These are phyloP conservation scores for Noctilio leporinus DNA, from an alignment of 2,113 vertebrate species.

Conservation along the genomic window DNA sequence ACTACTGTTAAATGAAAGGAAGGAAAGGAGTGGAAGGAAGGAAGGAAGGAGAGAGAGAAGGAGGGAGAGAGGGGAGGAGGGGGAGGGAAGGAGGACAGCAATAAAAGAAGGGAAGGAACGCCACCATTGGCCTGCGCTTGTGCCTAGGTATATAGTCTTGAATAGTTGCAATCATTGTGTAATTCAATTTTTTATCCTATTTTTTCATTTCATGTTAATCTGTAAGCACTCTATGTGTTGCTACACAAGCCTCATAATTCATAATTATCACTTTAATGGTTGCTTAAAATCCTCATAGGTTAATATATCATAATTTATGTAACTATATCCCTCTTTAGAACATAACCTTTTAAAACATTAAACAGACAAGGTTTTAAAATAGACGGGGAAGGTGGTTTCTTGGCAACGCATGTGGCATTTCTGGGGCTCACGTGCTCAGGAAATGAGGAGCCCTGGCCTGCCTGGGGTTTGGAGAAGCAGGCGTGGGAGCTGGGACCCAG, in stretches of 20 bases:
- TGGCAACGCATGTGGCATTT: background rate
- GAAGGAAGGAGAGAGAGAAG: rapidly evolving
- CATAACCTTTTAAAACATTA: constrained; percentile 62
- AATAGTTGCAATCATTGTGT: background rate
- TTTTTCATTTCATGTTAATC: constrained; percentile 25
- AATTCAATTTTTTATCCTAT: background rate
- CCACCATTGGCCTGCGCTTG: background rate
- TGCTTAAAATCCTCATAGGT: constrained; percentile 49
- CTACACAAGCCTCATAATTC: constrained; percentile 40
- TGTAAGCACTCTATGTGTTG: constrained; percentile 25
- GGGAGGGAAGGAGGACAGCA: background rate
- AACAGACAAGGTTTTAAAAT: constrained; percentile 30
- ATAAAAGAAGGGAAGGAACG: background rate
- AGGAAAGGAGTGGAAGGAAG: background rate
- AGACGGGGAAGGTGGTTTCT: background rate
- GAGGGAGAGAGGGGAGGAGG: rapidly evolving
- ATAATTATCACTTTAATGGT: constrained; percentile 52
- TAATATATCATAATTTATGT: constrained; percentile 53
- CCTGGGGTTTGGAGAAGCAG: background rate
- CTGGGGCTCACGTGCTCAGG: background rate
- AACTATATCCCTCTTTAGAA: constrained; percentile 37
- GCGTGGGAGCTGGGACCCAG: background rate
- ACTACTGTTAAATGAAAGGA: background rate
- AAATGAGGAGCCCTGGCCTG: background rate
- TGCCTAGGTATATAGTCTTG: background rate